Conservation (phyloP, 2,797 vertebrate genomes). For the Pelochelys cantorii region DNA sequence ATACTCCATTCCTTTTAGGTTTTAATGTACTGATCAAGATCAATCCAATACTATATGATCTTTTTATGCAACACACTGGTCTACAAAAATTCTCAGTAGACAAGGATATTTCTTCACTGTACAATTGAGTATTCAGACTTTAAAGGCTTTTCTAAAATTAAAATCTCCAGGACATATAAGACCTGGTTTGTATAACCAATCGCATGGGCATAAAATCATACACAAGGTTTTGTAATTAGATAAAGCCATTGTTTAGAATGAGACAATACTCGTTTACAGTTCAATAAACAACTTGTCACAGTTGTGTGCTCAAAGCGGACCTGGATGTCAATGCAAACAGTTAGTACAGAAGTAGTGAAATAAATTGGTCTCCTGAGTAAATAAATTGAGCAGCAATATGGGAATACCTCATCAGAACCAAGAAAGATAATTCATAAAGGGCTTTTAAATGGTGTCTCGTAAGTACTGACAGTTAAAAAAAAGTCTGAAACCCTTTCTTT, state of each 20-base stretch:
- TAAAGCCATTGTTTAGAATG: conserved; percentile 83
- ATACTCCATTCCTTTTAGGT: conserved; percentile 35
- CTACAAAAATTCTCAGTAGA: conserved; percentile 30
- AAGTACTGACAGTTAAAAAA: conserved; percentile 65
- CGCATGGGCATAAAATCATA: conserved; percentile 72
- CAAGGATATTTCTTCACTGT: conserved; percentile 23
- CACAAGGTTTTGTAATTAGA: conserved; percentile 83
- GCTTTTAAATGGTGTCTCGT: conserved; percentile 79
- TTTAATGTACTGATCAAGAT: conserved; percentile 14
- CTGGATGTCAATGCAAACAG: conserved; percentile 85
- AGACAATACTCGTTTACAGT: conserved; percentile 85
- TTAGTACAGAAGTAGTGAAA: conserved; percentile 81
- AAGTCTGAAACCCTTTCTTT: conserved; percentile 53
- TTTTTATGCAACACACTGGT: background rate
- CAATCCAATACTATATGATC: background rate
- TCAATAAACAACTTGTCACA: conserved; percentile 90
- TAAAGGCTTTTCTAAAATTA: conserved; percentile 53
- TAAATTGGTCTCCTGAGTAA: conserved; percentile 90
- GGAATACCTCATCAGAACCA: conserved; percentile 79
- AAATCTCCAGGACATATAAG: conserved; percentile 41
- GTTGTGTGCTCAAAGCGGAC: conserved; percentile 85
- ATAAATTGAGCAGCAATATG: conserved; percentile 82
- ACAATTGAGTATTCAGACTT: conserved; percentile 9
- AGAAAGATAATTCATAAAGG: conserved; percentile 80
- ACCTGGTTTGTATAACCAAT: conserved; percentile 60